Base-by-base conservation (phyloP, 2,113 vertebrate genomes). In the Gadus chalcogrammus region DNA sequence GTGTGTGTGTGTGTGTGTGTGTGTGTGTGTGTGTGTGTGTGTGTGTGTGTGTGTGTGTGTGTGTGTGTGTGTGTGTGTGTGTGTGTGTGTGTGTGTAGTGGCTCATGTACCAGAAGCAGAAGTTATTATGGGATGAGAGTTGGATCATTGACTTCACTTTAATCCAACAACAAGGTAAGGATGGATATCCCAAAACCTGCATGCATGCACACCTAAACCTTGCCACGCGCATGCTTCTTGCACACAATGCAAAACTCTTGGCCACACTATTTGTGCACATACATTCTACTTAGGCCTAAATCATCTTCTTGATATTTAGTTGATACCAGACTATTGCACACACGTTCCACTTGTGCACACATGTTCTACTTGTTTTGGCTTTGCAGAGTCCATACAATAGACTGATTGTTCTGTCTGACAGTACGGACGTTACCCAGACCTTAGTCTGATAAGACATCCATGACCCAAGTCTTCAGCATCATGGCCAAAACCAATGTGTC, bases 91-190 rank as follows among this genome's bases (percentile, higher is more conserved):
- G 48, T 61, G n/a, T 65, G 18, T 66, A 95, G 93, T 94, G 90
- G 90, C 89, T 97, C 81, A 85, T 91, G 53, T 95, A 94, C 81
- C 94, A 97, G 88, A 95, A 93, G 63, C 89, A 93, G 88, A 97
- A 93, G 81, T 87, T 95, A 75, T 78, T 96, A 85, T 93, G 93
- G 92, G 92, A 94, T 79, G 92, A 95, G 88, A 95, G 92, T 80
- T 96, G 92, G 93, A 92, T 95, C 86, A 93, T 94, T 61, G 91
- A 94, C 74, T 95, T 93, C 67, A 74, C 27, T 16, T 73, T 83
- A 3, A 94, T 95, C 22, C 93, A 94, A 90, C 93, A 94, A 90
- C 91, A 94, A 91, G 91, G 92, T 95, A 74, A 82, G 24, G 4
- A 17, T 3, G 17, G n/a, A 35, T 35, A 35, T 35, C 31, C 4